Evolutionary conservation across 2,888 invertebrate genomes (phyloP).

Genomic region (Caenorhabditis imperialis): DNA sequence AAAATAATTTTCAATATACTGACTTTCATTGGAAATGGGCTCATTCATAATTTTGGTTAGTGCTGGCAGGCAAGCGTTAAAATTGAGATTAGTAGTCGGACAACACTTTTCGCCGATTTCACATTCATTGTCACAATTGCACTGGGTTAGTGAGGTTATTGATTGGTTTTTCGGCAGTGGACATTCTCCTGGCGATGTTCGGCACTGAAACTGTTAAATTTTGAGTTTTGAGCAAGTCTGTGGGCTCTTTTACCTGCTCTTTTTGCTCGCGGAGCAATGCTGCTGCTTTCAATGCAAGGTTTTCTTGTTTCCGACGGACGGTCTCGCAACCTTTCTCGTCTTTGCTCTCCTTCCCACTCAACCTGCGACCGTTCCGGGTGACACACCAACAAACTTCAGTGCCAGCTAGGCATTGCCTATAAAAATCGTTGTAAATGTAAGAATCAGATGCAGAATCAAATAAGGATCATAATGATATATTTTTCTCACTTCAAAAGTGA

Average conservation of each 20-base stretch:
- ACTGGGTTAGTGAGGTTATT: constrained; percentile 33
- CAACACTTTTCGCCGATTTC: constrained; percentile 57
- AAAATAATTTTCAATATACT: neutral
- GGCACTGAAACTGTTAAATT: constrained; percentile 23
- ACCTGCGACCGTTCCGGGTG: constrained; percentile 41
- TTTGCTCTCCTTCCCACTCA: constrained; percentile 38
- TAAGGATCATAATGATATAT: neutral
- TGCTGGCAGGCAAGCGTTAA: constrained; percentile 39
- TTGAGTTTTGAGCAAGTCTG: neutral
- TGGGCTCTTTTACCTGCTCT: constrained; percentile 21
- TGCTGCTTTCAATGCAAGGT: constrained; percentile 48
- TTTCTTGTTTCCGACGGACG: constrained; percentile 51
- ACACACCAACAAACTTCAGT: constrained; percentile 65
- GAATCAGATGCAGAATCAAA: neutral
- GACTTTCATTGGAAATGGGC: constrained; percentile 35
- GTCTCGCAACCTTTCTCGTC: constrained; percentile 55
- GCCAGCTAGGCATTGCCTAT: constrained; percentile 63
- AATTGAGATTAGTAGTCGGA: constrained; percentile 35
- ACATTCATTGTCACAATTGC: constrained; percentile 63
- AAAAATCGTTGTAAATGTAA: no score
- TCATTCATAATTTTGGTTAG: constrained; percentile 27
- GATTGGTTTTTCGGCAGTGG: constrained; percentile 26
- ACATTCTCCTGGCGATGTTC: constrained; percentile 39
- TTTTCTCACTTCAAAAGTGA: no score
- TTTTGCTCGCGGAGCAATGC: constrained; percentile 36